Base-by-base conservation (phyloP, 2,888 invertebrate genomes). In the Autographa pulchrina region DNA sequence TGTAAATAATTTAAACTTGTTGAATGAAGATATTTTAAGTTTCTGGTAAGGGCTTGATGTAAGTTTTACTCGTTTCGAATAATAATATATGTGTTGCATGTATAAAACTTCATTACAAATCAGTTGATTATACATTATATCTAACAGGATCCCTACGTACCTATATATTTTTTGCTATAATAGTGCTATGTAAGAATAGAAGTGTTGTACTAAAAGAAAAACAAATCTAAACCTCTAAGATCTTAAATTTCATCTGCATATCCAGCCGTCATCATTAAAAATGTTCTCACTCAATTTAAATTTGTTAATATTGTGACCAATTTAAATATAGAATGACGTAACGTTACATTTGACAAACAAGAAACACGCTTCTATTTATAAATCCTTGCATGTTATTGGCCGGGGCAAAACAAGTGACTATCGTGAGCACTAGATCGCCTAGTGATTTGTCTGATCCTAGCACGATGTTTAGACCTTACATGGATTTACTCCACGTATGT, bases 401-500 rank as follows among this genome's bases (percentile, higher is more conserved):
- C 3, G 68, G 61, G 56, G 31, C 32, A 58, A 74, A 81, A 84
- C 78, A 71, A 75, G 75, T 75, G 72, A 16, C 25, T 72, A 81
- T 75, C 82, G 64, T 81, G 84, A 81, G 70, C 70, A 56, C 62
- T 58, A 59, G 82, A 83, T 81, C 74, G 69, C 75, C 62, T 72
- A 78, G 68, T 72, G 68, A 83, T 84, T 82, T 81, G 82, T 83
- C 84, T 78, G 65, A 32, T 74, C 65, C 41, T 43, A 35, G 72
- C 64, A 74, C 65, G 78, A 78, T 74, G 67, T 74, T 78, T 72
- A 72, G 74, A 75, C 74, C 74, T 69, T 69, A 84, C 78, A 78
- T 74, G 78, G 78, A 43, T 74, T 64, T 78, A 66, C 75, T 72
- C 48, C 65, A 63, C 70, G 56, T 75, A 61, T 58, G 69, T 68